These are phyloP conservation scores for Orthosia cruda DNA, from an alignment of 2,888 invertebrate species.

Conservation along the genomic window DNA sequence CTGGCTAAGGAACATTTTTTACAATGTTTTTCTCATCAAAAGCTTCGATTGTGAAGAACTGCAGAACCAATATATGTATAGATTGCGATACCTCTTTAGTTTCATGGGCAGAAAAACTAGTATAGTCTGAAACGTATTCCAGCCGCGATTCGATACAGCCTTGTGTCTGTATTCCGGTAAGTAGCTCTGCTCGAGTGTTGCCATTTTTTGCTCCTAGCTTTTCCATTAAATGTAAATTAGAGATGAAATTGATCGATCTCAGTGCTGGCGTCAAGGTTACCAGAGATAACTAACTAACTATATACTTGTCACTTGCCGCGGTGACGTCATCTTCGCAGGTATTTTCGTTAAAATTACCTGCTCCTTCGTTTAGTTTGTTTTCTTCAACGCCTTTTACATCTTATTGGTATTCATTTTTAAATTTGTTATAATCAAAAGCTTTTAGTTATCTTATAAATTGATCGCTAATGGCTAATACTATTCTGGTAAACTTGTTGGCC, in stretches of 20 bases:
- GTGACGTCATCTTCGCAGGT: conserved; percentile 67
- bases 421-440: conserved; percentile 65
- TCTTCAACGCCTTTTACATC: conserved; percentile 61
- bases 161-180: conserved; percentile 70
- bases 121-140: conserved; percentile 55
- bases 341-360: conserved; percentile 60
- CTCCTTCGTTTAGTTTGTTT: conserved; percentile 53
- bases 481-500: conserved; percentile 57
- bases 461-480: conserved; percentile 70
- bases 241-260: conserved; percentile 80
- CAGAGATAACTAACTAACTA: conserved; percentile 65
- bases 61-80: conserved; percentile 26
- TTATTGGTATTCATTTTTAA: conserved; percentile 63
- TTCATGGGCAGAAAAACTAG: conserved; percentile 55
- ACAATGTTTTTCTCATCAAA: conserved; percentile 11
- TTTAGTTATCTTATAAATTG: conserved; percentile 69
- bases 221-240: conserved; percentile 82
- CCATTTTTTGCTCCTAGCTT: conserved; percentile 75
- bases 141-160: conserved; percentile 73
- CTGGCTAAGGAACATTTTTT: conserved; percentile 11
- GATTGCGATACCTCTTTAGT: conserved; percentile 31
- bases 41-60: conserved; percentile 28
- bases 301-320: conserved; percentile 54
- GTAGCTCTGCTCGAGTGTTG: conserved; percentile 58
- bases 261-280: conserved; percentile 73